A percentile compares a stretch with the other conserved stretches of the same genome.
Conservation (phyloP, 2,888 invertebrate genomes). For the Yponomeuta malinellus region DNA sequence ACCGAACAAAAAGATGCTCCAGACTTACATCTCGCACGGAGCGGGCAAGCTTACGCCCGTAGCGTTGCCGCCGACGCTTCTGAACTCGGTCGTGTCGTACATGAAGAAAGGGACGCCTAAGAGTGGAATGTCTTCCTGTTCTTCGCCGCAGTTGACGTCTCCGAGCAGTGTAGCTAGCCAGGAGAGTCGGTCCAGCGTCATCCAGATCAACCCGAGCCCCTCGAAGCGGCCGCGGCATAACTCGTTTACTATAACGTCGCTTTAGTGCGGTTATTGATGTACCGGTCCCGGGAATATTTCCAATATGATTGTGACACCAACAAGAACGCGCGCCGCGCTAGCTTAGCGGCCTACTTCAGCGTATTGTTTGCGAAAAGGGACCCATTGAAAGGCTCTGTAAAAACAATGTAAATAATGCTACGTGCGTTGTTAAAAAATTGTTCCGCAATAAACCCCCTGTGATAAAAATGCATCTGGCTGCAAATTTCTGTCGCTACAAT, state of each 20-base stretch:
- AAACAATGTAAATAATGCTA: too few relatives aligned
- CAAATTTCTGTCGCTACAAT: too few relatives aligned
- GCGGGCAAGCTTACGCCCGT: slow-evolving; percentile 52
- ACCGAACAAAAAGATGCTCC: slow-evolving; percentile 60
- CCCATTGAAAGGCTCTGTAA: too few relatives aligned
- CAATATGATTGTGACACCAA: too few relatives aligned
- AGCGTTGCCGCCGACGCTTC: slow-evolving; percentile 45
- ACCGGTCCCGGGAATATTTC: not conserved
- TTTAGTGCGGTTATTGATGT: slow-evolving; percentile 29
- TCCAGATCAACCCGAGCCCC: slow-evolving; percentile 41
- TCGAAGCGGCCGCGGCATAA: slow-evolving; percentile 45
- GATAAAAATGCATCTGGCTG: too few relatives aligned
- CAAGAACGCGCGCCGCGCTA: too few relatives aligned
- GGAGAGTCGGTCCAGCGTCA: slow-evolving; percentile 38
- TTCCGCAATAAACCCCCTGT: too few relatives aligned
- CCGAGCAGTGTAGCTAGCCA: slow-evolving; percentile 50
- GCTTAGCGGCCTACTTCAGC: too few relatives aligned
- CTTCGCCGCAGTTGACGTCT: slow-evolving; percentile 57
- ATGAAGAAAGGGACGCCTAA: slow-evolving; percentile 56
- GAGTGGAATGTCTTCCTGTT: slow-evolving; percentile 40
- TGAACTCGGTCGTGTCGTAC: slow-evolving; percentile 58
- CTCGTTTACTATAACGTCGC: slow-evolving; percentile 60
- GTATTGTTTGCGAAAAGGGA: too few relatives aligned
- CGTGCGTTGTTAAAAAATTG: too few relatives aligned
- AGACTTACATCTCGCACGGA: slow-evolving; percentile 58